Evolutionary conservation across 2,888 invertebrate species (phyloP).

Genomic region (Lacanobia oleracea): DNA sequence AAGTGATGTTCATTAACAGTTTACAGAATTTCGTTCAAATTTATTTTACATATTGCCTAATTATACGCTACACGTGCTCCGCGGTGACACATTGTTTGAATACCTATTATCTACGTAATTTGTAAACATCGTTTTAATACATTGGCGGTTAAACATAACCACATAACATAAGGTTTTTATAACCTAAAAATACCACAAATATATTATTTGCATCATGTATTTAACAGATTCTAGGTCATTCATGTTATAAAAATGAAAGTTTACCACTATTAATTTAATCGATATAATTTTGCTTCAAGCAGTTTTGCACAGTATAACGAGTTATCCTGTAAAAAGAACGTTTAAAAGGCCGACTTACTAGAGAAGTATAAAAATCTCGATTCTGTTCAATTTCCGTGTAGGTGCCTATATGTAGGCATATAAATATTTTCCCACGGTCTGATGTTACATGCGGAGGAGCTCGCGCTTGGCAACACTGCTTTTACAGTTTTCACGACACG

Average conservation of each 20-base stretch:
- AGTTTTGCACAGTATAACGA: constrained; percentile 14
- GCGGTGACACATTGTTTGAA: constrained; percentile 25
- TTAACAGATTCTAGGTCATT: constrained; percentile 40
- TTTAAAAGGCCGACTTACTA: constrained; percentile 28
- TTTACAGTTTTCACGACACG: constrained; percentile 33
- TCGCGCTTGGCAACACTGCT: constrained; percentile 18
- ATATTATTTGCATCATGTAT: constrained; percentile 4
- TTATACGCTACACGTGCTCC: constrained; percentile 37
- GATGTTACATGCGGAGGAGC: constrained; percentile 19
- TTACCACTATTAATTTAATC: constrained; percentile 17
- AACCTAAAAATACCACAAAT: neutral
- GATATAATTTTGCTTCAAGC: constrained; percentile 24
- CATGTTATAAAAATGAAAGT: constrained; percentile 34
- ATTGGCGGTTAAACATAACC: constrained; percentile 16
- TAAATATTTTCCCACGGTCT: constrained; percentile 45
- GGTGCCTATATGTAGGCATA: neutral
- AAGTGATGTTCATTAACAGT: constrained; percentile 16
- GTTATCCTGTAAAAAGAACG: constrained; percentile 30
- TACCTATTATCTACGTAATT: constrained; percentile 28
- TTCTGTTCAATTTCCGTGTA: constrained; percentile 21
- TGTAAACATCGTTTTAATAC: constrained; percentile 35
- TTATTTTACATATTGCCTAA: constrained; percentile 1
- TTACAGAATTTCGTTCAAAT: constrained; percentile 18
- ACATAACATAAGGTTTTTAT: neutral
- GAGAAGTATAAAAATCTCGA: constrained; percentile 23